These are phyloP conservation scores for Enteromius unitaeniatus DNA, from an alignment of 2,797 vertebrate genomes.

Conservation along the genomic window DNA sequence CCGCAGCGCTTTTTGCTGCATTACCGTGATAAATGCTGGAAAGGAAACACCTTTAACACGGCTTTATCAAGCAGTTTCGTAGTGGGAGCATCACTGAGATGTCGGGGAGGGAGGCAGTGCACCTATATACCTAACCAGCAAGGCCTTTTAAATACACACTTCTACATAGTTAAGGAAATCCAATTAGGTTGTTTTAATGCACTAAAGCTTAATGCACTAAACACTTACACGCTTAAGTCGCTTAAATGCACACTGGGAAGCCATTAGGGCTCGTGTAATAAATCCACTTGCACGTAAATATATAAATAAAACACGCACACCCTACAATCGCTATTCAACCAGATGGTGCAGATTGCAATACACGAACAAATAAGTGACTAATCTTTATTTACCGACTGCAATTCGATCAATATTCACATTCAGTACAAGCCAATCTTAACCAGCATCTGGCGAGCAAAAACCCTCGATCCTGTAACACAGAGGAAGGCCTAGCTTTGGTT, in stretches of 20 bases:
- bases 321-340: neutral
- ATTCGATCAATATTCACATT: constrained; percentile 31
- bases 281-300: neutral
- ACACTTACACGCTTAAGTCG: neutral
- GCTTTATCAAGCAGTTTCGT: neutral
- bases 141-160: constrained; percentile 21
- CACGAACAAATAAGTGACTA: constrained; percentile 8
- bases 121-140: constrained; percentile 5
- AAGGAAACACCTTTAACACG: constrained; percentile 12
- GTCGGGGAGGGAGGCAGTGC: neutral
- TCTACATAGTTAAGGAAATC: constrained; percentile 61
- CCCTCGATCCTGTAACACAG: neutral
- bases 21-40: neutral
- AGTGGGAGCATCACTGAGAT: constrained; percentile 14
- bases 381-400: constrained; percentile 38
- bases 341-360: neutral
- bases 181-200: constrained; percentile 69
- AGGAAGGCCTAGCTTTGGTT: constrained; percentile 39
- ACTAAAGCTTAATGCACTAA: constrained; percentile 70
- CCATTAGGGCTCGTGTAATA: neutral
- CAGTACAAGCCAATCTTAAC: neutral
- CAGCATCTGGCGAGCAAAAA: neutral
- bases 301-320: neutral
- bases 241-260: constrained; percentile 25
- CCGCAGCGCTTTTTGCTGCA: constrained; percentile 13